Evolutionary conservation across 2,888 invertebrate species (phyloP).

Genomic region (Steinernema carpocapsae): DNA sequence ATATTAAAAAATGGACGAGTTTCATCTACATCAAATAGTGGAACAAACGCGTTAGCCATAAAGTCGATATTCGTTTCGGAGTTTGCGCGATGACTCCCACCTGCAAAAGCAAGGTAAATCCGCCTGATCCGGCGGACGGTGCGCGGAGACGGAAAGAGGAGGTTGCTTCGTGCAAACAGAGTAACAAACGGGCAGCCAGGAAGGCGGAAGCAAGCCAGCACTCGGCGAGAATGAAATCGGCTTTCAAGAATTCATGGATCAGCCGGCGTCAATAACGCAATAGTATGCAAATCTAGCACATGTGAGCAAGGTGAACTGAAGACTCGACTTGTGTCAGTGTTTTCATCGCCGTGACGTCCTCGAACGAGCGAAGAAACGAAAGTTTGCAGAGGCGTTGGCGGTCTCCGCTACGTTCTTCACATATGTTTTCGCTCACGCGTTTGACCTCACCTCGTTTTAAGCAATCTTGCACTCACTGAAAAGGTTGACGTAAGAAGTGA

Average conservation of each 20-base stretch:
- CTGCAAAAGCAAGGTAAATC: too few relatives aligned
- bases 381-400: constrained; percentile 11
- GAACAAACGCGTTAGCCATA: background rate
- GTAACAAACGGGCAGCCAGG: background rate
- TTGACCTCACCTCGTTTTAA: too few relatives aligned
- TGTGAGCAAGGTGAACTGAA: background rate
- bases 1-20: background rate
- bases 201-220: background rate
- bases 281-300: constrained; percentile 7
- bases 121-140: background rate
- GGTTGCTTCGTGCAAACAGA: constrained; percentile 16
- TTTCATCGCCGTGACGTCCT: constrained; percentile 1
- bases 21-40: background rate
- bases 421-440: too few relatives aligned
- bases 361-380: background rate
- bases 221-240: background rate
- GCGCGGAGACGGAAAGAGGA: background rate
- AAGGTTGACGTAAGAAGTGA: too few relatives aligned
- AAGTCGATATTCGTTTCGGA: background rate
- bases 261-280: background rate
- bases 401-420: background rate
- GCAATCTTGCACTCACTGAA: too few relatives aligned
- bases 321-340: background rate
- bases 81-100: too few relatives aligned
- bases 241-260: background rate